Evolutionary conservation across 2,888 invertebrate genomes (phyloP).

Genomic region (Leptinotarsa rubiginosa): DNA sequence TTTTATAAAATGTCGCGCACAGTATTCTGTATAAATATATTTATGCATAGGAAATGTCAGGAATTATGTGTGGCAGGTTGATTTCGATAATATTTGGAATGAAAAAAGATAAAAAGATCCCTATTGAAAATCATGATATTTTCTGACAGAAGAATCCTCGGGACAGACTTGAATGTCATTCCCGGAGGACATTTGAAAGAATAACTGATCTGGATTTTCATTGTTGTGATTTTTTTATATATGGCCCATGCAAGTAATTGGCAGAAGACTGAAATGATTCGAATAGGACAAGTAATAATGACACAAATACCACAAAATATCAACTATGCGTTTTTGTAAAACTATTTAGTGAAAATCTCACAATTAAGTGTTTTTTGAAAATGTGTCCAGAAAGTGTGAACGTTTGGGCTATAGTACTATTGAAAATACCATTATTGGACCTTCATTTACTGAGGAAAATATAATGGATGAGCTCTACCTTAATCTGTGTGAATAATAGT

Average conservation of each 20-base stretch:
- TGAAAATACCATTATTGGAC: too few relatives aligned
- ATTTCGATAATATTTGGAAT: not conserved
- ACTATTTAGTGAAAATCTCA: too few relatives aligned
- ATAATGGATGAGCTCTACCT: too few relatives aligned
- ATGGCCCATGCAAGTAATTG: not conserved
- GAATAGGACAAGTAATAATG: too few relatives aligned
- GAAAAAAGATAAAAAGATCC: not conserved
- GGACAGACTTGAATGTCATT: slow-evolving; percentile 1
- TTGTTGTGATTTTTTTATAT: slow-evolving; percentile 7
- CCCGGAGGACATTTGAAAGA: not conserved
- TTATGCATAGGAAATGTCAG: not conserved
- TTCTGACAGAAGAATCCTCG: not conserved
- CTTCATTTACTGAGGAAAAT: too few relatives aligned
- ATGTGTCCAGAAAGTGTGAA: too few relatives aligned
- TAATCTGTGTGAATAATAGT: too few relatives aligned
- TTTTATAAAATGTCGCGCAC: too few relatives aligned
- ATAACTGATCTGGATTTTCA: not conserved
- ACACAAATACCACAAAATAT: too few relatives aligned
- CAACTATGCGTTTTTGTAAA: too few relatives aligned
- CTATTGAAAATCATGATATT: not conserved
- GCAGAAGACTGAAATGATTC: slow-evolving; percentile 9
- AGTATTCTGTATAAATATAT: not conserved
- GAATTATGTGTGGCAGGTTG: not conserved
- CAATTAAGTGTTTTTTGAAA: too few relatives aligned
- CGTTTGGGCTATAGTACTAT: too few relatives aligned